These are phyloP conservation scores for Esox niger DNA, from an alignment of 2,113 vertebrate genomes.

Conservation along the genomic window DNA sequence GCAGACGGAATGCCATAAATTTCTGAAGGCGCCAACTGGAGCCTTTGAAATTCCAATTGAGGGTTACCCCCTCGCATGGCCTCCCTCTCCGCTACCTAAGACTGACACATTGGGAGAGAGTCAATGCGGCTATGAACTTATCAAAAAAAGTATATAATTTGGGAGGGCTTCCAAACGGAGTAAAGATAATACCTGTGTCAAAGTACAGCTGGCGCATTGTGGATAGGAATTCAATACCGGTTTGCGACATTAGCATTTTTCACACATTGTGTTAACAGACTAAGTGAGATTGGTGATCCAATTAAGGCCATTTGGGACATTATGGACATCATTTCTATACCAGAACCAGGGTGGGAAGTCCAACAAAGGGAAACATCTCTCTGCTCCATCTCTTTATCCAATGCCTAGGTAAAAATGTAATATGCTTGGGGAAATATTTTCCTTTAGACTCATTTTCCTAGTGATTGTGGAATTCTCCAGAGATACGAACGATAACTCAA, in stretches of 20 bases:
- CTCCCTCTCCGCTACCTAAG: slow-evolving; percentile 8
- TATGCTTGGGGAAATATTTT: slow-evolving; percentile 1
- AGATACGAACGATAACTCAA: slow-evolving; percentile 3
- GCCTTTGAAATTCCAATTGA: slow-evolving; percentile 48
- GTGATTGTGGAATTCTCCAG: not conserved
- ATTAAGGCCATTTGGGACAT: too few species aligned
- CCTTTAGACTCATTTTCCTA: not conserved
- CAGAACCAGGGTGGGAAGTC: too few species aligned
- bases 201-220: too few species aligned
- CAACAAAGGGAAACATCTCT: not conserved
- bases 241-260: too few species aligned
- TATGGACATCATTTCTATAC: too few species aligned
- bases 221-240: too few species aligned
- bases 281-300: too few species aligned
- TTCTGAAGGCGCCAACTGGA: slow-evolving; percentile 43
- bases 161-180: too few species aligned
- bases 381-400: not conserved
- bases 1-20: slow-evolving; percentile 54
- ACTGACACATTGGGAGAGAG: not conserved
- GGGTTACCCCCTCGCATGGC: slow-evolving; percentile 24
- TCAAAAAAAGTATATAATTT: too few species aligned
- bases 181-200: too few species aligned
- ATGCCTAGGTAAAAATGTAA: slow-evolving; percentile 3
- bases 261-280: too few species aligned
- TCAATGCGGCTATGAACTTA: not conserved